A percentile compares a stretch with the other conserved stretches of the same genome.
These are phyloP conservation scores for Brachionus plicatilis DNA, from an alignment of 1,140 invertebrate genomes.

Conservation along the genomic window DNA sequence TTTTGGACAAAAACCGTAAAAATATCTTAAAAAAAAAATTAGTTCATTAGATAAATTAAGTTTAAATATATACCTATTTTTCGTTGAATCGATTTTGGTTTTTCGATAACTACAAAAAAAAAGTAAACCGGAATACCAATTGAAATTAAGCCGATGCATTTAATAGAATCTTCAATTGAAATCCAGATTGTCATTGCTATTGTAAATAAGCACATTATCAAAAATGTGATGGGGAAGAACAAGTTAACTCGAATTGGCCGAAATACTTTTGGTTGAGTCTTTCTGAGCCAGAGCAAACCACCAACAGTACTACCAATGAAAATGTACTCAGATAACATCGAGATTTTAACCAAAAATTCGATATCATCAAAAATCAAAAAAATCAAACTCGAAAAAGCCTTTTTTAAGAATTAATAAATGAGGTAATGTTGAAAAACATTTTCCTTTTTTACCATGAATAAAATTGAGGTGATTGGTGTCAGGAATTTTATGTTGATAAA, in stretches of 20 bases:
- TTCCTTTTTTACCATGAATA: conserved; percentile 6
- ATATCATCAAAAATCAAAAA: conserved; percentile 25
- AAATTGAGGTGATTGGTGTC: conserved; percentile 36
- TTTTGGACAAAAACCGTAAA: conserved; percentile 30
- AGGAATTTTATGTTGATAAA: conserved; percentile 39
- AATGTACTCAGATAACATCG: conserved; percentile 48
- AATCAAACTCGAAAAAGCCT: conserved; percentile 22
- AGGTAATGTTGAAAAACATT: background rate
- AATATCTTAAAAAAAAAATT: background rate
- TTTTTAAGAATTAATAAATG: background rate
- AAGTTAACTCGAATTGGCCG: conserved; percentile 47
- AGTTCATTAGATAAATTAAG: no score
- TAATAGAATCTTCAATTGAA: background rate
- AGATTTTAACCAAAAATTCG: conserved; percentile 5
- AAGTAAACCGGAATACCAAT: conserved; percentile 17
- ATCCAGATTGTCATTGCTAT: background rate
- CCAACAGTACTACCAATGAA: conserved; percentile 53
- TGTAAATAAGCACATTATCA: background rate
- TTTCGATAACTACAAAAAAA: conserved; percentile 12
- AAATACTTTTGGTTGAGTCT: conserved; percentile 47
- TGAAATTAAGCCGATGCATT: background rate
- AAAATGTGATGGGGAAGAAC: conserved; percentile 22
- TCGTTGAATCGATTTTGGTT: background rate
- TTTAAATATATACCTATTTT: background rate
- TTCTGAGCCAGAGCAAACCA: conserved; percentile 50